Conservation (phyloP, 2,888 invertebrate genomes). For the Drosophila prolongata region DNA sequence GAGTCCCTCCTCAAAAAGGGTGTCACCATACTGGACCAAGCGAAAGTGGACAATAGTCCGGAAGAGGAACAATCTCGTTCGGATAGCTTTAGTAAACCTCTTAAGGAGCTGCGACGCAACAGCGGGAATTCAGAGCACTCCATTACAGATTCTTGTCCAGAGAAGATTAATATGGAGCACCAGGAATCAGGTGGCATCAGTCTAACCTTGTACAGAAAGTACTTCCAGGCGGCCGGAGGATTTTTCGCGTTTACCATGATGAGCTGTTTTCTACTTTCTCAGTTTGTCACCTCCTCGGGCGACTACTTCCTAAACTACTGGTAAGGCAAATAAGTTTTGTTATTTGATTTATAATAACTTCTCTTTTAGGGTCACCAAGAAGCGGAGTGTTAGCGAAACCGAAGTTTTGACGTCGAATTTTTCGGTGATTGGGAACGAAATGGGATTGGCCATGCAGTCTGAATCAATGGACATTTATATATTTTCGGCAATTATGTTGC, state of each 20-base stretch:
- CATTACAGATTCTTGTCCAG: constrained; percentile 12
- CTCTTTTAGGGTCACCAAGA: constrained; percentile 58
- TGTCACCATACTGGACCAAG: too few relatives aligned
- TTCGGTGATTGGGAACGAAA: too few relatives aligned
- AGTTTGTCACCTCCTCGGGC: constrained; percentile 84
- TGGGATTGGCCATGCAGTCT: neutral
- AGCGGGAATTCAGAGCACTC: constrained; percentile 85
- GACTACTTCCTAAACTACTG: constrained; percentile 92
- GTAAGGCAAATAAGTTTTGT: constrained; percentile 73
- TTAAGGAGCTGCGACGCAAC: constrained; percentile 77
- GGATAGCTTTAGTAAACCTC: neutral
- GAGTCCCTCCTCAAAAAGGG: constrained; percentile 87
- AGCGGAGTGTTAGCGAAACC: constrained; percentile 15
- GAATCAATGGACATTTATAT: constrained; percentile 83
- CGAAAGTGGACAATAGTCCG: neutral
- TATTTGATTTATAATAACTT: too few relatives aligned
- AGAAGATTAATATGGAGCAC: constrained; percentile 59
- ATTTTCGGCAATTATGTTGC: constrained; percentile 85
- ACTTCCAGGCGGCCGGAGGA: too few relatives aligned
- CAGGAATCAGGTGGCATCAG: constrained; percentile 87
- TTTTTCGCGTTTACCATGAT: too few relatives aligned
- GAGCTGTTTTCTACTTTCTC: too few relatives aligned
- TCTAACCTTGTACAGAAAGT: too few relatives aligned
- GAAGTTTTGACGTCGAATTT: too few relatives aligned
- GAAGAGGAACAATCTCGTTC: constrained; percentile 55